Conservation (phyloP, 2,888 invertebrate genomes). For the Drosophila ochracea region DNA sequence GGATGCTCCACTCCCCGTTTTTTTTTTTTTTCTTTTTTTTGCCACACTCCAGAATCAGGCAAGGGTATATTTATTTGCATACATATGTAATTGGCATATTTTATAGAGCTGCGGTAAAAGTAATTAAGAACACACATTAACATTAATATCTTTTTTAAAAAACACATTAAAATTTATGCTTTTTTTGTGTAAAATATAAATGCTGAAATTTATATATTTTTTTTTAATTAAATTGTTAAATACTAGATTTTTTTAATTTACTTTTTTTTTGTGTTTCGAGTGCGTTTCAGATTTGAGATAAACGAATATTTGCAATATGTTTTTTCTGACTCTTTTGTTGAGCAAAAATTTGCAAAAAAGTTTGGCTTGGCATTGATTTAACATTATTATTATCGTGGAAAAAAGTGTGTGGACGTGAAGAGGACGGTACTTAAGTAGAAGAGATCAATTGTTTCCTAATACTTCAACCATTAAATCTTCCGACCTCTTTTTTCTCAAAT, state of each 20-base stretch:
- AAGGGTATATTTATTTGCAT: neutral
- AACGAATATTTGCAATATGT: neutral
- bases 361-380: neutral
- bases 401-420: neutral
- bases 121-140: conserved; percentile 47
- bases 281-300: conserved; percentile 15
- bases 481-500: neutral
- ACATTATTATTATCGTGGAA: neutral
- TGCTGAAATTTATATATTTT: conserved; percentile 20
- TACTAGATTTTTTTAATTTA: neutral
- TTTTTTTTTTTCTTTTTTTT: neutral
- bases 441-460: neutral
- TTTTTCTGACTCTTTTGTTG: neutral
- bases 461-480: neutral
- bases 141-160: conserved; percentile 9
- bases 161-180: conserved; percentile 16
- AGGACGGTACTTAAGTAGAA: neutral
- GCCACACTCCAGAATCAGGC: neutral
- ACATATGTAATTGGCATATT: conserved; percentile 11
- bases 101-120: conserved; percentile 43
- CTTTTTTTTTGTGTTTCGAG: neutral
- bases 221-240: neutral
- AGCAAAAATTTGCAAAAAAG: neutral
- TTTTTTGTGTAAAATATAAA: neutral
- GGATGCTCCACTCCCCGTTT: neutral